Percentiles rank a stretch among this genome's conserved stretches.
These are phyloP conservation scores for Latrodectus hesperus DNA, from an alignment of 2,888 invertebrate genomes.

Conservation along the genomic window DNA sequence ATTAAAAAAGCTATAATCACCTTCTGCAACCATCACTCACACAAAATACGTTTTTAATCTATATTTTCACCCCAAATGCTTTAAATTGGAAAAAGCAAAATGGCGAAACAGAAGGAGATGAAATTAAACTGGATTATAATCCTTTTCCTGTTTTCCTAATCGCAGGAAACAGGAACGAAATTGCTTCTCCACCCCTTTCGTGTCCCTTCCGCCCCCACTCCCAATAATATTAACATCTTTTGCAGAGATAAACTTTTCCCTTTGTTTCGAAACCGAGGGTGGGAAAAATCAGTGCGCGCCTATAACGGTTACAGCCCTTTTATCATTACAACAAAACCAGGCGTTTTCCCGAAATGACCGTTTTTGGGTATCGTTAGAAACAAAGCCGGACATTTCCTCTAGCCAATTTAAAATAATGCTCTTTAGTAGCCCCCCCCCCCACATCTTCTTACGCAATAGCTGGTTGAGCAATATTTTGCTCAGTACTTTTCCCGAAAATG, in stretches of 20 bases:
- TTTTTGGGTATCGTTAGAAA: not conserved
- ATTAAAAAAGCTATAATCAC: too few relatives aligned
- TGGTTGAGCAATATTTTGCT: not conserved
- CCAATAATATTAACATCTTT: constrained; percentile 1
- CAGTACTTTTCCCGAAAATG: not conserved
- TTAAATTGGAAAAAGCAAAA: not conserved
- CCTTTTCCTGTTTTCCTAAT: constrained; percentile 41
- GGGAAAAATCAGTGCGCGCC: not conserved
- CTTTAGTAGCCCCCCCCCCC: not conserved
- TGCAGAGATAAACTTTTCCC: constrained; percentile 9
- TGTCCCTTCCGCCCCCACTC: not conserved
- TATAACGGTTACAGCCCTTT: not conserved
- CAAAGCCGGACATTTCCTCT: constrained; percentile 1
- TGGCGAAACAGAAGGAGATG: constrained; percentile 21
- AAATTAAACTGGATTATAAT: constrained; percentile 45
- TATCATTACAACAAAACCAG: constrained; percentile 12
- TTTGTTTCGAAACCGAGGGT: not conserved
- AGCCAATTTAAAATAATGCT: constrained; percentile 11
- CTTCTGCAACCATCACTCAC: too few relatives aligned
- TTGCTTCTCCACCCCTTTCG: not conserved
- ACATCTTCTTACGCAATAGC: not conserved
- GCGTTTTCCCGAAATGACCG: not conserved
- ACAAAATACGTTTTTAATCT: too few relatives aligned
- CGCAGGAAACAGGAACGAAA: not conserved
- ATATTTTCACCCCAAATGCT: too few relatives aligned